Base-by-base conservation (phyloP, 2,797 vertebrate species). In the Amphiprion clarkii region DNA sequence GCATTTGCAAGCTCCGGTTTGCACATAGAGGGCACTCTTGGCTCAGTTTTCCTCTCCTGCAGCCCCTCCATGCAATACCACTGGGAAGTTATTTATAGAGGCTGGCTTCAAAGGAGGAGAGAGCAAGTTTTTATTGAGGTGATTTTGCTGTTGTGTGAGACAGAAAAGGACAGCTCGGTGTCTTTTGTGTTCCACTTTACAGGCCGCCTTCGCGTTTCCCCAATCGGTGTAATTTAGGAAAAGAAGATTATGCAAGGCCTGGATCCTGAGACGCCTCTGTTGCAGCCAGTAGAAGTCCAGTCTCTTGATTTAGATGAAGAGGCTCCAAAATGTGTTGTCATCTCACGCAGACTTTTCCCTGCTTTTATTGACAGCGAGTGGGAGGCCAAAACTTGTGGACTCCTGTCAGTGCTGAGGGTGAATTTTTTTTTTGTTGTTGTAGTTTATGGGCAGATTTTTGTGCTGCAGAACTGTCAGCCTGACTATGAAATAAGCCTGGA, bases 1-100 rank as follows among this genome's bases (percentile, higher is more conserved):
- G 19, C 8, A n/a, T 21, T 49, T 49, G 19, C 48, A 29, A 70
- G 77, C 76, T 65, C 0, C 54, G 13, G 54, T 39, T 72, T 78
- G 84, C 88, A 87, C 73, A 68, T 92, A 94, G 94, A 87, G 92
- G 94, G 92, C 89, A 78, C 88, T 93, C 74, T 93, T 78, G 77
- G 85, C 92, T 74, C 49, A 66, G 67, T 82, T 89, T 81, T 89
- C 52, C 33, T 42, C 83, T 48, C 75, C 56, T 82, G 70, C 84
- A 67, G 69, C 48, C 8, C 74, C 76, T 73, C 36, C 52, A 64
- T 83, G 58, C 51, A 70, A 80, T 42, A 75, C 74, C 78, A 75
- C 72, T 36, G 74, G 78, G 58, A 81, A 68, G 73, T 82, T 92
- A 92, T 92, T 90, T 88, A 86, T 88, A 90, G 88, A 71, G 75